phyloP scores from a whole-genome alignment of 53 echinoderm and acorn worm genomes.

The Holothuria leucospilota region DNA sequence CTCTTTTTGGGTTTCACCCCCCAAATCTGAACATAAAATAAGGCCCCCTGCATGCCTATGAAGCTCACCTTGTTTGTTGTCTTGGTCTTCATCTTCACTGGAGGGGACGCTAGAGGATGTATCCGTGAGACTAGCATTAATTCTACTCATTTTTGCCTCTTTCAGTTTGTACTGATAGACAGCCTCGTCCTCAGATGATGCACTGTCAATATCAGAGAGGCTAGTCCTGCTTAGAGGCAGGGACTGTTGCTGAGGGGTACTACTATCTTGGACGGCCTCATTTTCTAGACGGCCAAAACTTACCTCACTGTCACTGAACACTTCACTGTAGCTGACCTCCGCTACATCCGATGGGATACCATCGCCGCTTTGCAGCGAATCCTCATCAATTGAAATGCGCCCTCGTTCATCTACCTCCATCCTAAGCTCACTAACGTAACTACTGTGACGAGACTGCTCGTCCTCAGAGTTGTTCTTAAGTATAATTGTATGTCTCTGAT shows the following conservation, averaged over 20 bases:
- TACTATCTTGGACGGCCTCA: conserved; percentile 22
- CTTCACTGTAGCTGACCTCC: conserved; percentile 56
- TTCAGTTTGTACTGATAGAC: conserved; percentile 95
- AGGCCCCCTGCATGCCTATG: conserved; percentile 87
- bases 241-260: conserved; percentile 30
- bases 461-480: conserved; percentile 9
- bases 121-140: conserved; percentile 43
- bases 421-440: conserved; percentile 52
- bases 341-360: conserved; percentile 48
- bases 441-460: conserved; percentile 37
- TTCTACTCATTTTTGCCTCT: conserved; percentile 78
- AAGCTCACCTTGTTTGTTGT: conserved; percentile 80
- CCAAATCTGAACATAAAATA: conserved; percentile 57
- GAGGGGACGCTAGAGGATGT: conserved; percentile 28
- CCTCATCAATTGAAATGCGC: conserved; percentile 40
- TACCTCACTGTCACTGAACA: conserved; percentile 76
- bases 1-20: conserved; percentile 55
- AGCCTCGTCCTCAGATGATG: conserved; percentile 80
- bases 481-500: conserved; percentile 41
- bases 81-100: conserved; percentile 48
- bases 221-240: conserved; percentile 51
- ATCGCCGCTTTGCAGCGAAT: conserved; percentile 62
- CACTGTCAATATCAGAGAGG: conserved; percentile 64
- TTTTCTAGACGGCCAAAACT: conserved; percentile 73
- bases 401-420: conserved; percentile 40